These are phyloP conservation scores for Leptatherina wallacei DNA, from an alignment of 2,797 vertebrate genomes.

Conservation along the genomic window DNA sequence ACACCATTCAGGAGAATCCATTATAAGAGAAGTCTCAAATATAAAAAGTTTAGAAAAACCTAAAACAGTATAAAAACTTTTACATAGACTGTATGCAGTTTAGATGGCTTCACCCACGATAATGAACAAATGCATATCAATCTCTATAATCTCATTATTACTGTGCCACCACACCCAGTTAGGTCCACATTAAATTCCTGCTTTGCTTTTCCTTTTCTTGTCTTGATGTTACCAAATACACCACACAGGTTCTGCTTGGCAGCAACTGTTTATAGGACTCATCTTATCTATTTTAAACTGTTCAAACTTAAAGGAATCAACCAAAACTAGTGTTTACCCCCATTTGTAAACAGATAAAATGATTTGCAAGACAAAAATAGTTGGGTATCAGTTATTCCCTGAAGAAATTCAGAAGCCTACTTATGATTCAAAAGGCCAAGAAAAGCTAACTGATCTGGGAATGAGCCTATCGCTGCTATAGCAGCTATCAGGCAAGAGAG, in stretches of 20 bases:
- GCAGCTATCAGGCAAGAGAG: no score
- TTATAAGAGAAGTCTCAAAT: neutral
- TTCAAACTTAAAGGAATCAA: constrained; percentile 27
- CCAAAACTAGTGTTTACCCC: constrained; percentile 17
- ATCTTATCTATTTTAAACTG: constrained; percentile 16
- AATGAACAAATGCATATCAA: neutral
- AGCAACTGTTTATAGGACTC: constrained; percentile 7
- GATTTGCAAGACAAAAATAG: constrained; percentile 6
- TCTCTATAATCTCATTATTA: neutral
- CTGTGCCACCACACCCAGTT: neutral
- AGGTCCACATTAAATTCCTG: neutral
- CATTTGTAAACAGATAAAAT: constrained; percentile 33
- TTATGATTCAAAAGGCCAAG: constrained; percentile 13
- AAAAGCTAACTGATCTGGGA: neutral
- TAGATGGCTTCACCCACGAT: neutral
- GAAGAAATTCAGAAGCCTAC: constrained; percentile 27
- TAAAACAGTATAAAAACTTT: neutral
- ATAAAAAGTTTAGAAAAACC: neutral
- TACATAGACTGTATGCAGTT: neutral
- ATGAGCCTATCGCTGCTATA: neutral
- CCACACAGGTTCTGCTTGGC: neutral
- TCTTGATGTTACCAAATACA: neutral
- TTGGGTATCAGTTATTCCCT: constrained; percentile 36
- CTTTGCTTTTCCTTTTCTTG: constrained; percentile 5
- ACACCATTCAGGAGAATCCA: neutral